Evolutionary conservation across 2,888 invertebrate species (phyloP).

Genomic region (Julus scanicus): DNA sequence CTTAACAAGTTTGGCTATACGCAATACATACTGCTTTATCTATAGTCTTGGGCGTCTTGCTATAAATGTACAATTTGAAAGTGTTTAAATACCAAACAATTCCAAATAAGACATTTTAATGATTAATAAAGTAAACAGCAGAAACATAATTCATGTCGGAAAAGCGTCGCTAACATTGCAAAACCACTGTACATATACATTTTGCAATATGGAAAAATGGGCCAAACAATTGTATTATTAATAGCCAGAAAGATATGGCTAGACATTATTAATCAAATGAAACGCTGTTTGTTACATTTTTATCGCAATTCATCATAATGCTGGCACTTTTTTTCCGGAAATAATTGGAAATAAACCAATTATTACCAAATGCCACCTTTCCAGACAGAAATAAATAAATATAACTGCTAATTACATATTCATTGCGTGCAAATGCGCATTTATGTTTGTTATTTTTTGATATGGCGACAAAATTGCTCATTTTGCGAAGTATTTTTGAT

Average conservation of each 20-base stretch:
- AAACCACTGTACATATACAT: not conserved
- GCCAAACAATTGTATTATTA: not conserved
- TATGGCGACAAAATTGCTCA: not conserved
- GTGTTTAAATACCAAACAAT: too few species aligned
- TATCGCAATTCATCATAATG: not conserved
- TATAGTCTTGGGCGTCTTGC: too few species aligned
- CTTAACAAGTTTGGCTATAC: too few species aligned
- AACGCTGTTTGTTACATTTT: not conserved
- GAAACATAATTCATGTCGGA: not conserved
- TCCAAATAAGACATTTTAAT: too few species aligned
- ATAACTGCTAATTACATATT: not conserved
- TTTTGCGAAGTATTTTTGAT: not conserved
- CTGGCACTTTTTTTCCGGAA: not conserved
- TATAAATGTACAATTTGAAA: too few species aligned
- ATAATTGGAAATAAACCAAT: not conserved
- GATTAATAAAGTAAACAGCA: too few species aligned
- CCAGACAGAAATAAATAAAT: constrained; percentile 19
- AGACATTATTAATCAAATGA: constrained; percentile 30
- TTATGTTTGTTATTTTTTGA: not conserved
- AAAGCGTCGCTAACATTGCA: too few species aligned
- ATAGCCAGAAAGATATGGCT: not conserved
- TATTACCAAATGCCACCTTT: not conserved
- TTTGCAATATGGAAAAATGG: not conserved
- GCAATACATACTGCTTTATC: too few species aligned
- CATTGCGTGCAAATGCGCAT: not conserved